phyloP scores from a whole-genome alignment of 2,113 vertebrate species.

The Euleptes europaea region DNA sequence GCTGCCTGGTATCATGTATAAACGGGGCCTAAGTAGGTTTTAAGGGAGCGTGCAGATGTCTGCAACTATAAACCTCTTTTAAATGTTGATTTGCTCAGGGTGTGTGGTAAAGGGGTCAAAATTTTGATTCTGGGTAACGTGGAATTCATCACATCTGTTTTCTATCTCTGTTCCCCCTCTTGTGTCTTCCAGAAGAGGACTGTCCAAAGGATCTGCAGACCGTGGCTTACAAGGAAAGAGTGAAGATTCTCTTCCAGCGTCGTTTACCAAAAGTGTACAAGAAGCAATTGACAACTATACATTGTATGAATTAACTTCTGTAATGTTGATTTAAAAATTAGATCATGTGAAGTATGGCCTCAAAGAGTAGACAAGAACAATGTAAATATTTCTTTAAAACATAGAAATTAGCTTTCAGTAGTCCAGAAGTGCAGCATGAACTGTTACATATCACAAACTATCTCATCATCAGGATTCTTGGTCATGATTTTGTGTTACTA shows the following conservation, averaged over 20 bases:
- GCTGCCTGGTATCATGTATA: not conserved
- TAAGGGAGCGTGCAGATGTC: not conserved
- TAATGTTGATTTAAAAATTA: not conserved
- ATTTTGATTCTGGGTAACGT: not conserved
- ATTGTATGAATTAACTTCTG: slow-evolving; percentile 62
- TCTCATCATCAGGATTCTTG: not conserved
- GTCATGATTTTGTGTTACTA: not conserved
- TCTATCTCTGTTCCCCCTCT: not conserved
- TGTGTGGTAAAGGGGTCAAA: not conserved
- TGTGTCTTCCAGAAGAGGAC: slow-evolving; percentile 67
- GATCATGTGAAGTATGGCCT: not conserved
- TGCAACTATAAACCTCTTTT: not conserved
- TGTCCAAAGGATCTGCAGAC: slow-evolving; percentile 54
- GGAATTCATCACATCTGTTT: not conserved
- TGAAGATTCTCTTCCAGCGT: slow-evolving; percentile 56
- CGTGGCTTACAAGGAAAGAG: slow-evolving; percentile 50
- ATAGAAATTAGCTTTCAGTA: not conserved
- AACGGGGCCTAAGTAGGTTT: not conserved
- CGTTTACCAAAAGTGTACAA: slow-evolving; percentile 68
- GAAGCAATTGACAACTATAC: slow-evolving; percentile 68
- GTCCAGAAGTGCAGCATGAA: not conserved
- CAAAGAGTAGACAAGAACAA: not conserved
- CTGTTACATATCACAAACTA: not conserved
- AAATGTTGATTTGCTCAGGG: not conserved
- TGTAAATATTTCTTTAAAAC: not conserved